Evolutionary conservation across 2,888 invertebrate species (phyloP).

Genomic region (Aelia acuminata): DNA sequence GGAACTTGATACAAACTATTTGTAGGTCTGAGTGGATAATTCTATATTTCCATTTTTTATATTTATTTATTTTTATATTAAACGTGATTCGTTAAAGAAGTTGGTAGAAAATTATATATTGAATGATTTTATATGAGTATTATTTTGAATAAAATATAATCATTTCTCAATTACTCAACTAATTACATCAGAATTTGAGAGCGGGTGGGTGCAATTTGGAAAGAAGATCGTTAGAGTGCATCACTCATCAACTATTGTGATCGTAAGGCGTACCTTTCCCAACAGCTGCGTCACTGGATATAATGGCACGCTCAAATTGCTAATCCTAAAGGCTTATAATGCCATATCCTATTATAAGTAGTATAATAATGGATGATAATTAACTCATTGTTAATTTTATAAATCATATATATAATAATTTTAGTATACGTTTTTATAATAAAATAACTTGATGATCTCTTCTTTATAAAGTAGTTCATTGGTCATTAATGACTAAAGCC

Average conservation of each 20-base stretch:
- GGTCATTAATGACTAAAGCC: too few relatives aligned
- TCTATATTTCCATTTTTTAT: too few relatives aligned
- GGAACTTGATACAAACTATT: too few relatives aligned
- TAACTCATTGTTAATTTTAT: neutral
- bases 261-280: conserved; percentile 5
- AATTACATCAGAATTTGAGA: neutral
- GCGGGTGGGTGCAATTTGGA: neutral
- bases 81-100: too few relatives aligned
- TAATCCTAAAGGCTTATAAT: conserved; percentile 1
- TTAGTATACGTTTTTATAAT: too few relatives aligned
- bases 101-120: too few relatives aligned
- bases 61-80: too few relatives aligned
- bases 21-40: too few relatives aligned
- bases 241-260: conserved; percentile 31
- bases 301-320: conserved; percentile 36
- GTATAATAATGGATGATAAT: neutral
- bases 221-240: conserved; percentile 6
- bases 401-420: neutral
- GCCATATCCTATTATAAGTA: neutral
- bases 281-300: conserved; percentile 8
- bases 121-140: too few relatives aligned
- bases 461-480: neutral
- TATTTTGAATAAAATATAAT: too few relatives aligned
- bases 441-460: neutral
- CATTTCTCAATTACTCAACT: neutral